Evolutionary conservation across 2,113 vertebrate genomes (phyloP), one percentile per base, ranked within the genome.

Genomic region (Callipepla squamata): DNA sequence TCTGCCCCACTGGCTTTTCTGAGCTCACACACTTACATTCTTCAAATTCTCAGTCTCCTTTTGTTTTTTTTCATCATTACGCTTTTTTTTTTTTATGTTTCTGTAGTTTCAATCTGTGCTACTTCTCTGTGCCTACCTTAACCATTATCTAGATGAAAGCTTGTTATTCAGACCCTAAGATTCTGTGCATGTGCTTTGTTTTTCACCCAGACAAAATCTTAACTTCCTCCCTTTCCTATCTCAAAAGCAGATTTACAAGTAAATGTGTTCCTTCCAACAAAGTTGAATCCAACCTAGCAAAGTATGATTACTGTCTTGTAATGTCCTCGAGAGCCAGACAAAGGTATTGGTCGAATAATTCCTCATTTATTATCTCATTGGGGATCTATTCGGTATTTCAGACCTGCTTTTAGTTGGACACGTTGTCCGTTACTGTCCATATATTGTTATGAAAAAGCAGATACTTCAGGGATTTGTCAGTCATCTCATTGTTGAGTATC

Each of bases 361-460:
- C 26, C 16, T 94, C 13, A 25, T 66, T 66, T 81, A 77, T 50
- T 75, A 19, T 23, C 72, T 89, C 91, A 73, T 3, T 17, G 22
- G 62, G 70, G 55, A 87, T n/a, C 66, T 82, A 25, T 77, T 94
- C 38, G 89, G 28, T 85, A 92, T 85, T 95, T 92, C 89, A 93
- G 55, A 74, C 42, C 15, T 17, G 18, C 47, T 83, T 85, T 77
- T 50, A 67, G 85, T 92, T 82, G 78, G 59, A 74, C 47, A 89
- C 28, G 58, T 22, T 59, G 55, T 82, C 59, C 36, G n/a, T 25
- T 95, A 68, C 55, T 88, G 22, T 84, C 73, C 66, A 40, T 74
- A 21, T 75, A 83, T 63, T 85, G 82, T 80, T 87, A 87, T 1
- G 28, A 38, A 81, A 91, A 95, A 93, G 48, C 34, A 94, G 83